phyloP scores from a whole-genome alignment of 2,888 invertebrate genomes.

The Heliconius ethilla region DNA sequence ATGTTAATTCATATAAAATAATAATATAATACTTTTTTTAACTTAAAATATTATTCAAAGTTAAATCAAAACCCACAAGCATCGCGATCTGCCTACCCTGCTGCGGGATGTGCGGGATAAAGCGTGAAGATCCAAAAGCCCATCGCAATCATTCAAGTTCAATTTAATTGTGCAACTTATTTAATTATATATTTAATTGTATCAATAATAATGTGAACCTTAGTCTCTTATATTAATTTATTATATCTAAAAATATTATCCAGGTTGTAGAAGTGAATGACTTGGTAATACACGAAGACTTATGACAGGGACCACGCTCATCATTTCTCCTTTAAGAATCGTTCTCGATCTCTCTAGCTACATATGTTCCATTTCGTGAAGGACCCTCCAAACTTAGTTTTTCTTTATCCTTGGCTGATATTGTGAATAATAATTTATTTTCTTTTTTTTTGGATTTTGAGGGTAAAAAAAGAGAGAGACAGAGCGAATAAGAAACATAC shows the following conservation, averaged over 20 bases:
- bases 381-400: neutral
- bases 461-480: neutral
- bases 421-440: neutral
- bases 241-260: neutral
- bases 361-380: slow-evolving; percentile 2
- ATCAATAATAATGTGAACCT: too few species aligned
- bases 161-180: too few species aligned
- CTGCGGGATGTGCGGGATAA: too few species aligned
- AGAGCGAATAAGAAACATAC: too few species aligned
- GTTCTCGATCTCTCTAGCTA: neutral
- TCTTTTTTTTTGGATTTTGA: neutral
- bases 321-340: slow-evolving; percentile 6
- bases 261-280: too few species aligned
- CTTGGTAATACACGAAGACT: neutral
- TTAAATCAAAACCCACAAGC: too few species aligned
- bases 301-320: neutral
- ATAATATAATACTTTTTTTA: neutral
- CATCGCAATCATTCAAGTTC: too few species aligned
- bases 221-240: neutral
- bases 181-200: too few species aligned
- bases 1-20: neutral
- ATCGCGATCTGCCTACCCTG: too few species aligned
- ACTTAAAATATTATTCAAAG: too few species aligned
- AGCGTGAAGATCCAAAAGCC: too few species aligned
- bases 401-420: neutral